phyloP scores from a whole-genome alignment of 2,113 vertebrate species.

The Sinosuthora webbiana region DNA sequence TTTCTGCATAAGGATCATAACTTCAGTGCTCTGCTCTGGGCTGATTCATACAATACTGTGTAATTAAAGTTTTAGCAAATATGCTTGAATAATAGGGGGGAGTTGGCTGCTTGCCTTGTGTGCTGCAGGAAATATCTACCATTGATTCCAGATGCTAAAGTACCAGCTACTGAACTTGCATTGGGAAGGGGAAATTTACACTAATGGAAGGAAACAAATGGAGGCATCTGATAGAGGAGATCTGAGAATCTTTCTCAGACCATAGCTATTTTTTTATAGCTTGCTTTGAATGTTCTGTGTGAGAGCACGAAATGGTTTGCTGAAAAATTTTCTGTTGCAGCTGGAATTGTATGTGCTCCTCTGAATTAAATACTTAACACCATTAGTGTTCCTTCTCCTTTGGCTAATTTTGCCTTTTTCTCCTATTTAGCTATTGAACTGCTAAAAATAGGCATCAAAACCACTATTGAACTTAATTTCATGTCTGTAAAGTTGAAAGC shows the following conservation, averaged over 20 bases:
- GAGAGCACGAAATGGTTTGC: background rate
- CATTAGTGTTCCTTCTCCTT: background rate
- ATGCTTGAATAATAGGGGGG: slow-evolving; percentile 7
- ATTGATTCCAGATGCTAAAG: slow-evolving; percentile 53
- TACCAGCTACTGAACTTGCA: slow-evolving; percentile 49
- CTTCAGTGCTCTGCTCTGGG: background rate
- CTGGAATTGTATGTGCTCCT: background rate
- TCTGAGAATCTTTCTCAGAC: slow-evolving; percentile 28
- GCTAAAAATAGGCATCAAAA: background rate
- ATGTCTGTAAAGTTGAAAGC: background rate
- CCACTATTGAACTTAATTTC: background rate
- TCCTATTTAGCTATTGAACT: background rate
- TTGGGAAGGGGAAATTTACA: slow-evolving; percentile 62
- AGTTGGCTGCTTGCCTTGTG: slow-evolving; percentile 44
- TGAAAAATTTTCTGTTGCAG: background rate
- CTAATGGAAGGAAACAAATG: slow-evolving; percentile 68
- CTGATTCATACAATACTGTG: background rate
- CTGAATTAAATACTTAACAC: background rate
- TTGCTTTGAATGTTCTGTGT: background rate
- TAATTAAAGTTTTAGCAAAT: slow-evolving; percentile 31
- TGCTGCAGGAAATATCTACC: slow-evolving; percentile 59
- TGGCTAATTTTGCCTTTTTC: background rate
- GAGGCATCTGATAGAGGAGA: slow-evolving; percentile 56
- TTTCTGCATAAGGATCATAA: background rate
- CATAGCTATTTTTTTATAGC: background rate